Percentiles rank a stretch among this genome's conserved stretches.
phyloP scores from a whole-genome alignment of 2,888 invertebrate species.

The Sphaerolaimus hirsutus region DNA sequence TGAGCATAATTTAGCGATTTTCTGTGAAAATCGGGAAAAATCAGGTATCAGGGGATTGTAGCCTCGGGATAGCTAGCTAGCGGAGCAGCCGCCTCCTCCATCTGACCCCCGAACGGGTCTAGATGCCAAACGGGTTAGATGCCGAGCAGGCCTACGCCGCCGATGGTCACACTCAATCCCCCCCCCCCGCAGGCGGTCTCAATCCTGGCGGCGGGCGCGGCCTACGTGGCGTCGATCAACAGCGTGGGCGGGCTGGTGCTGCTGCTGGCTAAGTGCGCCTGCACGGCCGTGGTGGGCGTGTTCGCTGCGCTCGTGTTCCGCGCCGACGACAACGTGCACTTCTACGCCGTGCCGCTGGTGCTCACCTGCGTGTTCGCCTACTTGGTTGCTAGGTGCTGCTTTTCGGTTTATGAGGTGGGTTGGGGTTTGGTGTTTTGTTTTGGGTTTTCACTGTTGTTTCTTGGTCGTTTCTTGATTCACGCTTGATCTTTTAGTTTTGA shows the following conservation, averaged over 20 bases:
- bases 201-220: slow-evolving; percentile 51
- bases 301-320: slow-evolving; percentile 52
- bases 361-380: slow-evolving; percentile 54
- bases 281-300: slow-evolving; percentile 56
- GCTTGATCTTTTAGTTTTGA: too few species aligned
- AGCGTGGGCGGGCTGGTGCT: slow-evolving; percentile 72
- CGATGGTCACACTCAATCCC: slow-evolving; percentile 62
- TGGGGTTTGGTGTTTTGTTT: too few species aligned
- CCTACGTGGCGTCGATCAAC: slow-evolving; percentile 70
- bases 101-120: too few species aligned
- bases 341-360: slow-evolving; percentile 61
- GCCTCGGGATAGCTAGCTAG: too few species aligned
- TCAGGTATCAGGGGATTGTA: too few species aligned
- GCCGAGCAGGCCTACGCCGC: too few species aligned
- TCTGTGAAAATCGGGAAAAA: too few species aligned
- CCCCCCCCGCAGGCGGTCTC: slow-evolving; percentile 71
- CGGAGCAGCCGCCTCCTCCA: too few species aligned
- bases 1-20: too few species aligned
- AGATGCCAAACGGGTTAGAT: too few species aligned
- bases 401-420: slow-evolving; percentile 68
- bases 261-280: slow-evolving; percentile 52
- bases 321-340: slow-evolving; percentile 46
- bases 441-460: too few species aligned
- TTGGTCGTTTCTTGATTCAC: too few species aligned
- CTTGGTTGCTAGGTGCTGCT: slow-evolving; percentile 68